These are phyloP conservation scores for Marisa cornuarietis DNA, from an alignment of 1,140 invertebrate genomes.

Conservation along the genomic window DNA sequence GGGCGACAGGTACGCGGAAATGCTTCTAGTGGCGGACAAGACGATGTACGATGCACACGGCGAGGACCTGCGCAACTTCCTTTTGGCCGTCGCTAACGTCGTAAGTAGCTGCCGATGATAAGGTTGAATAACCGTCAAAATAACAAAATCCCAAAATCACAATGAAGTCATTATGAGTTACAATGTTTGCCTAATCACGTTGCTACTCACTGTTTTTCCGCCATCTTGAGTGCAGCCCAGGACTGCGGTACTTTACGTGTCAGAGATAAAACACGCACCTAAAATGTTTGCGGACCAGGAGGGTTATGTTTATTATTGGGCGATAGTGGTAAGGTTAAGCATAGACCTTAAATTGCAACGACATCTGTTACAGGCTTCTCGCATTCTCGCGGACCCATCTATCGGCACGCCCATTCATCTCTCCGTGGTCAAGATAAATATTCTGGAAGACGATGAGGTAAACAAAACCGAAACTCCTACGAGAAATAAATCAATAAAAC, in stretches of 20 bases:
- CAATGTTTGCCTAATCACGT: too few relatives aligned
- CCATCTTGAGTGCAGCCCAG: too few relatives aligned
- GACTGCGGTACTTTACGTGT: too few relatives aligned
- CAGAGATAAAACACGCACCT: too few relatives aligned
- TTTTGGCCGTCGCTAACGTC: slow-evolving; percentile 32
- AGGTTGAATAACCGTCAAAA: too few relatives aligned
- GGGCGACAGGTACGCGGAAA: slow-evolving; percentile 20
- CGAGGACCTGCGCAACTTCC: slow-evolving; percentile 19
- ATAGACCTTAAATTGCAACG: too few relatives aligned
- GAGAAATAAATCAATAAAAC: background rate
- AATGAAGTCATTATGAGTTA: too few relatives aligned
- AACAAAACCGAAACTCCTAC: background rate
- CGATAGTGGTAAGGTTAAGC: too few relatives aligned
- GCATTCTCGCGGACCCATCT: slow-evolving; percentile 36
- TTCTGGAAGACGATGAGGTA: slow-evolving; percentile 33
- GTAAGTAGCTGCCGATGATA: slow-evolving; percentile 15
- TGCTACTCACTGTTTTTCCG: too few relatives aligned
- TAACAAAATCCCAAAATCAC: too few relatives aligned
- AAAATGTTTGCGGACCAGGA: too few relatives aligned
- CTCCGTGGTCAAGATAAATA: slow-evolving; percentile 33
- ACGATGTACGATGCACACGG: slow-evolving; percentile 27
- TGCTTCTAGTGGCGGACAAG: slow-evolving; percentile 33
- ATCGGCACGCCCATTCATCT: slow-evolving; percentile 37
- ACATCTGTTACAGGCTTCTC: slow-evolving; percentile 32
- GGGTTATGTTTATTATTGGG: too few relatives aligned